phyloP scores from a whole-genome alignment of 2,113 vertebrate genomes.

The Motacilla alba region DNA sequence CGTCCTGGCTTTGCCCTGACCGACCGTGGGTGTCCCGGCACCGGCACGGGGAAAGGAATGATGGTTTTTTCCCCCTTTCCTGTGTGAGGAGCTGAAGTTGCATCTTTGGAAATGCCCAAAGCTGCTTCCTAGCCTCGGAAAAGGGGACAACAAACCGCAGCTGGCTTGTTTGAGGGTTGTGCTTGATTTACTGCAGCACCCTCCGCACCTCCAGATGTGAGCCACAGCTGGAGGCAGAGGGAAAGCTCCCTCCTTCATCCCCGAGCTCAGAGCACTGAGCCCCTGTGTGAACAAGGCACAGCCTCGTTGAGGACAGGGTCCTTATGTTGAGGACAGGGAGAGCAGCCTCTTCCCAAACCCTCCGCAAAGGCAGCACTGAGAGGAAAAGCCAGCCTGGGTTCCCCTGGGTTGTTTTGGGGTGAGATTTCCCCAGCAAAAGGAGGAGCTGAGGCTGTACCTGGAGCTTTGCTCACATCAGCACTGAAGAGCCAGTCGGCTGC shows the following conservation, averaged over 20 bases:
- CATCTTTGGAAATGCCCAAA: neutral
- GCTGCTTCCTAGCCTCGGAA: neutral
- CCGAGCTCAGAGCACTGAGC: neutral
- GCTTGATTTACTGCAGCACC: neutral
- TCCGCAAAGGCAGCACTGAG: neutral
- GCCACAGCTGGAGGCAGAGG: neutral
- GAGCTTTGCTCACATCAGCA: conserved; percentile 85
- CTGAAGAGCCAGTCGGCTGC: conserved; percentile 94
- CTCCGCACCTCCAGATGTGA: neutral
- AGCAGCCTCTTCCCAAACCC: neutral
- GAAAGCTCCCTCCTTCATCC: neutral
- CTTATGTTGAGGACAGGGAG: neutral
- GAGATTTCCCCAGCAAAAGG: neutral
- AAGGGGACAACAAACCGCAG: neutral
- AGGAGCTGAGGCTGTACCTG: conserved; percentile 73
- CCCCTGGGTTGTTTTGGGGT: neutral
- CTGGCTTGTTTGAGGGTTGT: fast-evolving
- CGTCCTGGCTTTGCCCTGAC: neutral
- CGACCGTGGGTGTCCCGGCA: neutral
- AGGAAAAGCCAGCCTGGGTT: neutral
- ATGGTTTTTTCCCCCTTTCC: neutral
- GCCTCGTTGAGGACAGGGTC: too few species aligned
- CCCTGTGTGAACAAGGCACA: neutral
- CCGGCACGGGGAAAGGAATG: fast-evolving
- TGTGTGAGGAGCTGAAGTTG: neutral